Evolutionary conservation across 2,113 vertebrate genomes (phyloP).

Genomic region (Garra rufa): DNA sequence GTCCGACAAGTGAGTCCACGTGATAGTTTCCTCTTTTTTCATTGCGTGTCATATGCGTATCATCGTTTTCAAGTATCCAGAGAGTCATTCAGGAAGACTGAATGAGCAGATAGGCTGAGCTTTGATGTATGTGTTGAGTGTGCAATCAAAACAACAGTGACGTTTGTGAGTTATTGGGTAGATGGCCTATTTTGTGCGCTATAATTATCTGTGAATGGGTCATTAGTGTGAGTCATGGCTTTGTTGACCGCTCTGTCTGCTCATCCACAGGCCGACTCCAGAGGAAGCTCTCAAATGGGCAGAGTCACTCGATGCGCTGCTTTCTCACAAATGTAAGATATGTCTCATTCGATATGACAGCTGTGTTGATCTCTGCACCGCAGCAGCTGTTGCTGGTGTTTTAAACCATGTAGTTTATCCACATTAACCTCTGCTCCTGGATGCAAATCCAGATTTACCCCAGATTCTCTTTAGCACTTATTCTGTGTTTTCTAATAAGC

Average conservation of each 20-base stretch:
- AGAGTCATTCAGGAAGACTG: neutral
- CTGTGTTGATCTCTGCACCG: neutral
- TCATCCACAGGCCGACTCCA: constrained; percentile 77
- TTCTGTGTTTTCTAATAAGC: neutral
- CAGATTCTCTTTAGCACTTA: neutral
- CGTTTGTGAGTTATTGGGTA: constrained; percentile 3
- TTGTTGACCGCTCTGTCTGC: constrained; percentile 38
- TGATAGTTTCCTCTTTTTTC: constrained; percentile 35
- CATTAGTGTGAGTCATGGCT: neutral
- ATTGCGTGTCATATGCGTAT: neutral
- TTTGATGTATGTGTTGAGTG: neutral
- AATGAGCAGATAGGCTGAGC: neutral
- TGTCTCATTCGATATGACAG: neutral
- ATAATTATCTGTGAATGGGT: constrained; percentile 31
- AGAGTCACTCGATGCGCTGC: constrained; percentile 87
- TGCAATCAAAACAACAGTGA: constrained; percentile 1
- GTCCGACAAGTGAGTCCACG: constrained; percentile 77
- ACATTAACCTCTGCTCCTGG: constrained; percentile 9
- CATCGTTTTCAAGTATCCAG: neutral
- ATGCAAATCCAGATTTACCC: neutral
- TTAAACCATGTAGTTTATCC: neutral
- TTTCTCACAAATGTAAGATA: constrained; percentile 89
- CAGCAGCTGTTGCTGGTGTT: neutral
- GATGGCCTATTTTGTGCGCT: constrained; percentile 24
- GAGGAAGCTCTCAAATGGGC: constrained; percentile 89